Evolutionary conservation across 1,140 invertebrate species (phyloP).

Genomic region (Apolygus lucorum): DNA sequence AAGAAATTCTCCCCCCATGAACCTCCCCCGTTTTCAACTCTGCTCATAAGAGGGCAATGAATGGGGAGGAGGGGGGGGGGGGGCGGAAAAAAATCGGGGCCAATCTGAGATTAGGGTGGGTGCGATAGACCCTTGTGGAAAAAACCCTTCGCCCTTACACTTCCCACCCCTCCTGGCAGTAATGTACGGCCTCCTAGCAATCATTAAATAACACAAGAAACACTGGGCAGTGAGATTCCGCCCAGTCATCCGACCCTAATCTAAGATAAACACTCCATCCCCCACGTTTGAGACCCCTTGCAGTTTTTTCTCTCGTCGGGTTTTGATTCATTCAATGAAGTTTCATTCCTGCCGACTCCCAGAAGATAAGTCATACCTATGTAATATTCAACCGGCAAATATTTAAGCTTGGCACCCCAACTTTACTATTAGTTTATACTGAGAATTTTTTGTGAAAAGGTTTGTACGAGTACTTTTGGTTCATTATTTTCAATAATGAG

Average conservation of each 20-base stretch:
- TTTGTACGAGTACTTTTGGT: too few species aligned
- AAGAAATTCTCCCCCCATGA: neutral
- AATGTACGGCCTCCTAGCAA: slow-evolving; percentile 3
- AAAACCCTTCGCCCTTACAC: neutral
- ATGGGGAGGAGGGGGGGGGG: neutral
- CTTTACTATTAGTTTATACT: too few species aligned
- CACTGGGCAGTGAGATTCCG: slow-evolving; percentile 10
- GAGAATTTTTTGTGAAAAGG: too few species aligned
- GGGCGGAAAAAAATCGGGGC: neutral
- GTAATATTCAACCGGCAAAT: too few species aligned
- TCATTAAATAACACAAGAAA: slow-evolving; percentile 15
- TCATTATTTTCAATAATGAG: too few species aligned
- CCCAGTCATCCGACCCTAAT: slow-evolving; percentile 16
- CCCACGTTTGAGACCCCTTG: neutral
- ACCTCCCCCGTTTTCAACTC: neutral
- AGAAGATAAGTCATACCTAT: too few species aligned
- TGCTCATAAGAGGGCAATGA: neutral
- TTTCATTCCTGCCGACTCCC: too few species aligned
- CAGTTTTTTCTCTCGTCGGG: neutral
- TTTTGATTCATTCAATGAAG: neutral
- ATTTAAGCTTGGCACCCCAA: too few species aligned
- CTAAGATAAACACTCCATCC: slow-evolving; percentile 7
- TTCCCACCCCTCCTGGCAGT: neutral
- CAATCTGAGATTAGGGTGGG: slow-evolving; percentile 7
- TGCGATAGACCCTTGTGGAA: neutral